Evolutionary conservation across 2,113 vertebrate genomes (phyloP).

Genomic region (Oncorhynchus masou): DNA sequence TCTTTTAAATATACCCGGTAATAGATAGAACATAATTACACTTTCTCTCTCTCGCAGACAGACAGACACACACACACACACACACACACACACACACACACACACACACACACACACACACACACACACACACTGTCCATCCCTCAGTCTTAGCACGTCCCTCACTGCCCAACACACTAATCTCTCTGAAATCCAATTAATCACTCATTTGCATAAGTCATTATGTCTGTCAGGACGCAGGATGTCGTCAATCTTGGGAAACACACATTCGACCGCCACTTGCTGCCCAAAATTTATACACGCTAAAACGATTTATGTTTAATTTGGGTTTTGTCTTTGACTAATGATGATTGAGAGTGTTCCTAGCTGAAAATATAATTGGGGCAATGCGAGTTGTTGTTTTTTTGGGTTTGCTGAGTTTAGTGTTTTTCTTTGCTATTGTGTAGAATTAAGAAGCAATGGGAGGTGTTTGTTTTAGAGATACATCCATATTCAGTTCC

Average conservation of each 20-base stretch:
- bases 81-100: conserved; percentile 7
- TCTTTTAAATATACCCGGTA: no score
- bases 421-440: conserved; percentile 12
- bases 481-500: not conserved
- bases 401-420: conserved; percentile 10
- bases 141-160: conserved; percentile 33
- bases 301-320: conserved; percentile 59
- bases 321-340: conserved; percentile 46
- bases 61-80: conserved; percentile 29
- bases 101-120: conserved; percentile 33
- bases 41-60: not conserved
- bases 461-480: not conserved
- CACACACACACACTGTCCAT: conserved; percentile 13
- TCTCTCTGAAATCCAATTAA: conserved; percentile 51
- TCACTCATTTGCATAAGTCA: conserved; percentile 73
- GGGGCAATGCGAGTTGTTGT: conserved; percentile 54
- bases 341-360: conserved; percentile 62
- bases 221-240: conserved; percentile 64
- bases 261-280: conserved; percentile 48
- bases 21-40: no score
- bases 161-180: conserved; percentile 47
- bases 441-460: not conserved
- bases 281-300: conserved; percentile 59
- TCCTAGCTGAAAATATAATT: conserved; percentile 39
- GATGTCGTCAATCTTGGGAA: conserved; percentile 65